Evolutionary conservation across 2,797 vertebrate genomes (phyloP), one percentile per base, ranked within the genome.

Genomic region (Falco columbarius): DNA sequence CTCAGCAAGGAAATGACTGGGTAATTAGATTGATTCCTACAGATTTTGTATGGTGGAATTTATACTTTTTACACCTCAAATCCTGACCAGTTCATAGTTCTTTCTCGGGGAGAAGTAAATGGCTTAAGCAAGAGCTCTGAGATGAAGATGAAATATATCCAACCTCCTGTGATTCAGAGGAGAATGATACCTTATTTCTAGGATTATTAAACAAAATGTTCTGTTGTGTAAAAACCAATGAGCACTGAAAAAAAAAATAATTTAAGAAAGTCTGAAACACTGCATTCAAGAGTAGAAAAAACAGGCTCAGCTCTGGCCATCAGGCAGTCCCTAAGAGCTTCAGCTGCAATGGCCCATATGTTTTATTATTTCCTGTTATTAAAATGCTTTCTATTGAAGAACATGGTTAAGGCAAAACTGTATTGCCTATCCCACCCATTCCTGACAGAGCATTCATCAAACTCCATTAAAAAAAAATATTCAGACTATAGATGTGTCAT

Each of bases 291-390:
- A 42, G 7, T 11, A 51, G 27, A 62, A 82, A n/a, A 32, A 22
- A 29, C 46, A 29, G 1, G 1, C 10, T 58, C 40, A 55, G 49
- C 74, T 94, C 27, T 62, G 10, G 9, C 59, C 54, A 58, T 83
- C 24, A 34, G 77, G 49, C 9, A 27, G 22, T 67, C 59, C 12
- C 56, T 66, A 74, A 51, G 47, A 86, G 3, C 51, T 76, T 70
- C 52, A 10, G 14, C 42, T 89, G 73, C 82, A 79, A 63, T 62
- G 30, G 3, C 29, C 9, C 22, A 62, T 76, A 56, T n/a, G 32
- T 73, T 89, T 93, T 95, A 38, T 89, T 93, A 63, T 91, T 75
- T 84, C 58, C 68, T 93, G 26, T 90, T 89, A 84, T 49, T 62
- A 56, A 96, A 85, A 92, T 46, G 23, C 80, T 96, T 95, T 83